phyloP scores from a whole-genome alignment of 2,113 vertebrate species.

The Malurus alboscapulatus region DNA sequence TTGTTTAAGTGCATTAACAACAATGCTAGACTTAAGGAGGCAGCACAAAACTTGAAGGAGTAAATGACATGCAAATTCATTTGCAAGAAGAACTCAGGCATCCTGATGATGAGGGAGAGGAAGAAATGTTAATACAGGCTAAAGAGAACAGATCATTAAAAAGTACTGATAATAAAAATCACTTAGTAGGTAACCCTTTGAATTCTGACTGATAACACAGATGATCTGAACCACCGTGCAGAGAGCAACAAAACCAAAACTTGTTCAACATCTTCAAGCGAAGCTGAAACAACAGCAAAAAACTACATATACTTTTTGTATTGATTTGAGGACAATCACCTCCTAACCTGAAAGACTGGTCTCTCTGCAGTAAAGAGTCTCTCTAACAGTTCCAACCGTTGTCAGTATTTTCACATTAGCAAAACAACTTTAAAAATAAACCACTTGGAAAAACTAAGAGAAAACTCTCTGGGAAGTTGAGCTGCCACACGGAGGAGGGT shows the following conservation, averaged over 20 bases:
- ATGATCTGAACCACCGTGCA: background rate
- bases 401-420: background rate
- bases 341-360: background rate
- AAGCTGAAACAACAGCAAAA: constrained; percentile 1
- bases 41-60: background rate
- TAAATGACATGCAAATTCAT: background rate
- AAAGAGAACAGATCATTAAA: background rate
- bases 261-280: background rate
- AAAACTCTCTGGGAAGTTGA: constrained; percentile 37
- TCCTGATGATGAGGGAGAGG: background rate
- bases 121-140: background rate
- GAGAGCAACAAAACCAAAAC: background rate
- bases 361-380: background rate
- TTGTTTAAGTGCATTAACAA: background rate
- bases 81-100: background rate
- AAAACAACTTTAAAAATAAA: background rate
- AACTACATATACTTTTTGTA: background rate
- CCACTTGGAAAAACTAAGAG: background rate
- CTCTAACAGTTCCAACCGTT: background rate
- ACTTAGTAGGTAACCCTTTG: background rate
- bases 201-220: background rate
- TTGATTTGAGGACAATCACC: background rate
- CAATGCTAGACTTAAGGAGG: background rate
- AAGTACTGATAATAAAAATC: background rate
- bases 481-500: background rate